A percentile compares a stretch with the other conserved stretches of the same genome.
Conservation (phyloP, 2,888 invertebrate species). For the Volucella inflata region DNA sequence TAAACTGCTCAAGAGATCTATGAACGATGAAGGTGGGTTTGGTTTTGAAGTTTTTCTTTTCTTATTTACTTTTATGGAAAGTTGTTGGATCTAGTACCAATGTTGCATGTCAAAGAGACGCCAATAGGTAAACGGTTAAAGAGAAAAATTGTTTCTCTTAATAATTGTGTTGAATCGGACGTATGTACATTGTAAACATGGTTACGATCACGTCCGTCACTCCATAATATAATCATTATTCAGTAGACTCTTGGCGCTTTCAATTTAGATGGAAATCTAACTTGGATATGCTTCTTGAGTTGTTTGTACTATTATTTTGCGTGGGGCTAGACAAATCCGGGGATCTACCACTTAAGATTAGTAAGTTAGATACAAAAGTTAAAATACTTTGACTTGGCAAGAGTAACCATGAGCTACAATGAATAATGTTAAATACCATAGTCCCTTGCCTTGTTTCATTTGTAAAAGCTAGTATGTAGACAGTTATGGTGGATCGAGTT, state of each 20-base stretch:
- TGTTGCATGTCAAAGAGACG: constrained; percentile 3
- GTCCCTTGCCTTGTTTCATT: no score
- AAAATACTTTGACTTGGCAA: no score
- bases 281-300: neutral
- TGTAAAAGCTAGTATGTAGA: no score
- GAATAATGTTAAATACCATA: no score
- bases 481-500: no score
- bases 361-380: no score
- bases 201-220: constrained; percentile 47
- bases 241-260: neutral
- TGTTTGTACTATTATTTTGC: neutral
- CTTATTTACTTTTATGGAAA: constrained; percentile 62
- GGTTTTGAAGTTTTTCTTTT: neutral
- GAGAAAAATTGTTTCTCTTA: constrained; percentile 37
- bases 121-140: neutral
- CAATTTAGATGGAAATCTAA: neutral
- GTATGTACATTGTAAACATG: constrained; percentile 20
- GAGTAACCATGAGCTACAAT: no score
- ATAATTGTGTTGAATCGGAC: neutral
- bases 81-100: constrained; percentile 39
- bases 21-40: constrained; percentile 49
- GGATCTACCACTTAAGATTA: no score
- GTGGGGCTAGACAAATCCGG: neutral
- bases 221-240: constrained; percentile 10
- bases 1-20: constrained; percentile 53